Percentiles rank a stretch among this genome's conserved stretches.
phyloP scores from a whole-genome alignment of 2,113 vertebrate genomes.

The Nymphicus hollandicus region DNA sequence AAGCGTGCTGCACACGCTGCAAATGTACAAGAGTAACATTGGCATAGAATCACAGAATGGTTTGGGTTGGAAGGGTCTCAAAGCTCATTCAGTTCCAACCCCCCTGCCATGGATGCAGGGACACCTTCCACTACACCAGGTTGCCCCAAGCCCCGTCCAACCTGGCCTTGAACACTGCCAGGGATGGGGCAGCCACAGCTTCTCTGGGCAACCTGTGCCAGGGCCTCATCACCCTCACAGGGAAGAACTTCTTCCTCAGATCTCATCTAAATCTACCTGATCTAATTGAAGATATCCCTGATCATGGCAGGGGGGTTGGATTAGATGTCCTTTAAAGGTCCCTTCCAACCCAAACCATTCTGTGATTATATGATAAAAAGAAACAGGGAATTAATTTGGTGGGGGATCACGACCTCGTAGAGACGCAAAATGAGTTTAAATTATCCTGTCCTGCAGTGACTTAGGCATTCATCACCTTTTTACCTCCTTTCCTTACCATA shows the following conservation, averaged over 20 bases:
- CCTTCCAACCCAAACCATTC: not conserved
- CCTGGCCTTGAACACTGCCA: not conserved
- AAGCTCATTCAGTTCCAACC: not conserved
- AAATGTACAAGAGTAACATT: not conserved
- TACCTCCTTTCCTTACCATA: not conserved
- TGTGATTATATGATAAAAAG: not conserved
- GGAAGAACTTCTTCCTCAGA: not conserved
- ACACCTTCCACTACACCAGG: not conserved
- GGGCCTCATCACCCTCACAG: not conserved
- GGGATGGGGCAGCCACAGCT: not conserved
- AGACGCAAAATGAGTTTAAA: not conserved
- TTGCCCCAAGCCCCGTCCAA: not conserved
- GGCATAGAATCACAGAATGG: not conserved
- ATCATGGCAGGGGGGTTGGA: not conserved
- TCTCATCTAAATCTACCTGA: not conserved
- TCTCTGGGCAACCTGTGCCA: not conserved
- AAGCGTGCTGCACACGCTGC: not conserved
- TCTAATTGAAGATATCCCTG: not conserved
- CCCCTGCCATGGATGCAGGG: not conserved
- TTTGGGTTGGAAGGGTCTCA: not conserved
- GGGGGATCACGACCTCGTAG: accelerated
- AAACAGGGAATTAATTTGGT: not conserved
- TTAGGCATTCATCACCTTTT: not conserved
- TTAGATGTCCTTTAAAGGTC: not conserved
- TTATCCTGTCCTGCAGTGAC: too few species aligned